phyloP scores from a whole-genome alignment of 2,797 vertebrate species.

The Mareca penelope region DNA sequence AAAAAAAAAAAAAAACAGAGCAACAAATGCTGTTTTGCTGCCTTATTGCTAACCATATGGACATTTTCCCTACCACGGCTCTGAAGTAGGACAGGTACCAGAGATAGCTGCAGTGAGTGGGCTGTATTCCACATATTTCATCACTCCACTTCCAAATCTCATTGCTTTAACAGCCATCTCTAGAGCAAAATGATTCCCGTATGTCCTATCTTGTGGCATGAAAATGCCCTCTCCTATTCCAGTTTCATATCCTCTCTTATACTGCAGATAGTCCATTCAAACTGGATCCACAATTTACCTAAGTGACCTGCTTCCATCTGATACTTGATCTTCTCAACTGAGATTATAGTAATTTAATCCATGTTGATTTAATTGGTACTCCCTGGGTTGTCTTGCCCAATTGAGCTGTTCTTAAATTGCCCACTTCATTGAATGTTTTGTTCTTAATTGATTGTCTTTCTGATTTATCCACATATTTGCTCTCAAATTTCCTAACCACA shows the following conservation, averaged over 20 bases:
- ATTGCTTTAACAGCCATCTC: constrained; percentile 19
- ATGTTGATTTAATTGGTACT: background rate
- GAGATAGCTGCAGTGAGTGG: constrained; percentile 65
- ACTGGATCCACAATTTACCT: background rate
- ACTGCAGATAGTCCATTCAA: background rate
- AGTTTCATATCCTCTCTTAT: background rate
- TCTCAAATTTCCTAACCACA: background rate
- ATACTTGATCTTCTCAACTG: background rate
- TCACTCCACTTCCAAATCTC: constrained; percentile 39
- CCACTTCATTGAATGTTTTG: background rate
- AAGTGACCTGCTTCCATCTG: background rate
- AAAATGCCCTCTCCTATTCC: background rate
- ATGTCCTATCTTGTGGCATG: background rate
- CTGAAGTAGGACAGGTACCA: constrained; percentile 70
- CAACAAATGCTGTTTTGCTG: constrained; percentile 60
- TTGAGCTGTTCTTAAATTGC: background rate
- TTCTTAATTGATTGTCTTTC: background rate
- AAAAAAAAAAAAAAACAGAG: background rate
- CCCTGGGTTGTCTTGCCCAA: constrained; percentile 1
- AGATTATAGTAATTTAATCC: background rate
- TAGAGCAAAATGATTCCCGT: background rate
- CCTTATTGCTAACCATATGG: constrained; percentile 64
- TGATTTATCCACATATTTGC: background rate
- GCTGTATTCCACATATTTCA: constrained; percentile 60
- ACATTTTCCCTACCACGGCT: constrained; percentile 49